Conservation (phyloP, 1,140 invertebrate species). For the Pseudomyrmex dendroicus region DNA sequence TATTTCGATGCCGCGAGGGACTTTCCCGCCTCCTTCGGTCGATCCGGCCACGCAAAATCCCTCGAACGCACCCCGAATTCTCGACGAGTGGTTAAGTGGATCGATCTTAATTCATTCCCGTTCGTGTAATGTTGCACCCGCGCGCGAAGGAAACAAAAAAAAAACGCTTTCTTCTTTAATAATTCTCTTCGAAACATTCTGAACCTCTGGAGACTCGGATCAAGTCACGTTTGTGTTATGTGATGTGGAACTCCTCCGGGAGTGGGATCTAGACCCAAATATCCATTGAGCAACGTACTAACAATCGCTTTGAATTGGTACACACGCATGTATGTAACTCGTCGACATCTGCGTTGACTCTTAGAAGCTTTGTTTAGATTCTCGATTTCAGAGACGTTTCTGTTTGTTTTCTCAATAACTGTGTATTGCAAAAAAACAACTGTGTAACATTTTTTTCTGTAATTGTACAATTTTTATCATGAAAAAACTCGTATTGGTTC, state of each 20-base stretch:
- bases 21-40: constrained; percentile 6
- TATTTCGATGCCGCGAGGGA: constrained; percentile 63
- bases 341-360: too few relatives aligned
- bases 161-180: constrained; percentile 21
- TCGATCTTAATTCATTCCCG: constrained; percentile 70
- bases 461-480: background rate
- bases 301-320: too few relatives aligned
- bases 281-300: too few relatives aligned
- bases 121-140: constrained; percentile 13
- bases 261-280: too few relatives aligned
- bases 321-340: too few relatives aligned
- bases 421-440: background rate
- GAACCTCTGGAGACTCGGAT: background rate
- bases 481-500: background rate
- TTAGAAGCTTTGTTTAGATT: too few relatives aligned
- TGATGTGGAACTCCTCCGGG: too few relatives aligned
- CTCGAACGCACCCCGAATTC: constrained; percentile 70
- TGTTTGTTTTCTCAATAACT: background rate
- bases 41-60: constrained; percentile 62
- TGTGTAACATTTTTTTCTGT: background rate
- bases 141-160: background rate
- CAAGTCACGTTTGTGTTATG: too few relatives aligned
- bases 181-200: constrained; percentile 12
- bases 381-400: too few relatives aligned
- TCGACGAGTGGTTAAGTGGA: constrained; percentile 70